Evolutionary conservation across 2,888 invertebrate genomes (phyloP), one percentile per base, ranked within the genome.

Genomic region (Drosophila affinis): DNA sequence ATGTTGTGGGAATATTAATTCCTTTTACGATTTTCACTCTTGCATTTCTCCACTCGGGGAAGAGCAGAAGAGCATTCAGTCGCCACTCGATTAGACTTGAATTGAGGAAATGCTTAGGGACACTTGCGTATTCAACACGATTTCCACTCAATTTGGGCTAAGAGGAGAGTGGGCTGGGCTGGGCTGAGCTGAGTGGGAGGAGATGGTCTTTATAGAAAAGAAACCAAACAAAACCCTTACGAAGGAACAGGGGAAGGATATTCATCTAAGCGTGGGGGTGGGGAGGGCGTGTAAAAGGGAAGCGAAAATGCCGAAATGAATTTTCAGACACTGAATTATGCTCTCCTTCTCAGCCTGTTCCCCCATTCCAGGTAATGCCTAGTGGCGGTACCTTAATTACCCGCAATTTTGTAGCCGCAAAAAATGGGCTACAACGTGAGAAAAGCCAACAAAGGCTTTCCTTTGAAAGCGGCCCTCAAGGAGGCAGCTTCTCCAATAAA

Each of bases 391-490:
- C 59, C 77, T 84, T 84, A 84, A 84, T 84, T 84, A 84, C 85
- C 87, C 85, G 87, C 85, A 84, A 84, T 87, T 82, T 78, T 72
- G 80, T 75, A 72, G 74, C 82, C 80, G 65, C 80, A 84, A 73
- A 75, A 65, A 69, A 60, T 17, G 55, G 56, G 52, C 44, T 6
- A 51, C 32, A 47, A 52, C 29, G 48, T 9, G 61, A 12, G 56
- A 67, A 70, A 67, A 61, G 68, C 52, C 47, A 68, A 77, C 69
- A 75, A 81, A 81, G 7, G 29, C 29, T 29, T 29, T 9, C 29
- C 1, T 29, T 29, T 3, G 9, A 9, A 27, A 46, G 73, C 45
- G 54, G 56, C 18, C 45, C 49, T 61, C 54, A 44, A 47, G 54
- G 21, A 44, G 44, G 34, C 34, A 68, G 60, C 67, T 67, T 52